A percentile compares a stretch with the other conserved stretches of the same genome.
phyloP scores from a whole-genome alignment of 1,140 invertebrate species.

The Choristoneura fumiferana region DNA sequence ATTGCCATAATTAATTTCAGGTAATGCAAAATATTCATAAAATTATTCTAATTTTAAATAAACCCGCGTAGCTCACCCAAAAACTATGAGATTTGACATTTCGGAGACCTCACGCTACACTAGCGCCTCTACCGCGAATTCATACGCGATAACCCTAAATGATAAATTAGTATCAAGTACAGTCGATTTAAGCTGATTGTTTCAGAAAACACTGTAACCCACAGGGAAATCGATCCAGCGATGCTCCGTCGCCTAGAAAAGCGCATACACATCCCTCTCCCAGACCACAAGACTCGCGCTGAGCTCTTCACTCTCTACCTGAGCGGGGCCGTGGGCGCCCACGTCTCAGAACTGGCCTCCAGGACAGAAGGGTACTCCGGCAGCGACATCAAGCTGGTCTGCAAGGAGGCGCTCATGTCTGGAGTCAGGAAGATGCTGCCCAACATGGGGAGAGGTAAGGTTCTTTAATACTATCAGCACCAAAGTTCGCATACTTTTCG shows the following conservation, averaged over 20 bases:
- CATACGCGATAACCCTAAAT: too few relatives aligned
- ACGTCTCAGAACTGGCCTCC: conserved; percentile 74
- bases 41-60: too few relatives aligned
- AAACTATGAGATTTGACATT: too few relatives aligned
- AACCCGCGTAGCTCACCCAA: too few relatives aligned
- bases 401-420: conserved; percentile 91
- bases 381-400: conserved; percentile 92
- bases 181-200: too few relatives aligned
- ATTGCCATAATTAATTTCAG: too few relatives aligned
- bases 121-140: too few relatives aligned
- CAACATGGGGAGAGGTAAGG: conserved; percentile 44
- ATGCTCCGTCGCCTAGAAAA: conserved; percentile 94
- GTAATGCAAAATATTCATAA: too few relatives aligned
- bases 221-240: conserved; percentile 92
- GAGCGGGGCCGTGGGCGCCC: conserved; percentile 60
- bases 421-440: conserved; percentile 64
- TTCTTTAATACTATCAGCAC: background rate
- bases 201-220: too few relatives aligned
- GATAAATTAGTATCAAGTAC: too few relatives aligned
- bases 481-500: too few relatives aligned
- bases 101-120: too few relatives aligned
- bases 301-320: conserved; percentile 83
- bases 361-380: conserved; percentile 90
- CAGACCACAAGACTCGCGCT: conserved; percentile 81
- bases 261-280: conserved; percentile 89